Conservation (phyloP, 2,113 vertebrate genomes). For the Mobula birostris region DNA sequence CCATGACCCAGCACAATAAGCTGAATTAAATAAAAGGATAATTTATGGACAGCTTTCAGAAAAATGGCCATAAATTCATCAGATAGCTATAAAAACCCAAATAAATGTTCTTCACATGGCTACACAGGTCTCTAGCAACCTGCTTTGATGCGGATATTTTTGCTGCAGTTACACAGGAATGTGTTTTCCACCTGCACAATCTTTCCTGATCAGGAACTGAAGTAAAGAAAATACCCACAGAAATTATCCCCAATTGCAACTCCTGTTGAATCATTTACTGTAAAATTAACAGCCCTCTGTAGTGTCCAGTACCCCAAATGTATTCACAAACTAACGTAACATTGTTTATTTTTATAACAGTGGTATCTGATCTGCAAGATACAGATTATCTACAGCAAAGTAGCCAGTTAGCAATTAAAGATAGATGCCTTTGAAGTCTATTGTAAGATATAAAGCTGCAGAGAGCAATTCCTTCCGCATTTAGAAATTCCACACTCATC, state of each 20-base stretch:
- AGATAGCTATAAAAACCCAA: neutral
- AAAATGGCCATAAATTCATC: neutral
- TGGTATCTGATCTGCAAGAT: neutral
- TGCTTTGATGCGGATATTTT: neutral
- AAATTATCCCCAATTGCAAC: neutral
- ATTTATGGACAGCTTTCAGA: neutral
- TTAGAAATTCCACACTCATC: neutral
- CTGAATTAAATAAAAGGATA: neutral
- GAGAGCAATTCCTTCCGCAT: neutral
- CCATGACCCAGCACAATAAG: neutral
- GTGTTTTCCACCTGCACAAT: neutral
- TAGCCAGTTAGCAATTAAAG: neutral
- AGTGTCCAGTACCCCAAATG: neutral
- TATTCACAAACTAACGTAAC: neutral
- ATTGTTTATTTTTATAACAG: neutral
- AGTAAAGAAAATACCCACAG: neutral
- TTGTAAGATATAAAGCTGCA: neutral
- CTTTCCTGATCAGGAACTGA: neutral
- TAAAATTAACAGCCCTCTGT: neutral
- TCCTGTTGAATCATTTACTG: neutral
- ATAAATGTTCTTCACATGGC: neutral
- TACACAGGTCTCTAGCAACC: neutral
- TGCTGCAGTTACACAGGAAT: neutral
- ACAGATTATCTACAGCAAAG: neutral
- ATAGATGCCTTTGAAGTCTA: neutral